Evolutionary conservation across 2,797 vertebrate genomes (phyloP), one percentile per base, ranked within the genome.

Genomic region (Myiotriccus ornatus): DNA sequence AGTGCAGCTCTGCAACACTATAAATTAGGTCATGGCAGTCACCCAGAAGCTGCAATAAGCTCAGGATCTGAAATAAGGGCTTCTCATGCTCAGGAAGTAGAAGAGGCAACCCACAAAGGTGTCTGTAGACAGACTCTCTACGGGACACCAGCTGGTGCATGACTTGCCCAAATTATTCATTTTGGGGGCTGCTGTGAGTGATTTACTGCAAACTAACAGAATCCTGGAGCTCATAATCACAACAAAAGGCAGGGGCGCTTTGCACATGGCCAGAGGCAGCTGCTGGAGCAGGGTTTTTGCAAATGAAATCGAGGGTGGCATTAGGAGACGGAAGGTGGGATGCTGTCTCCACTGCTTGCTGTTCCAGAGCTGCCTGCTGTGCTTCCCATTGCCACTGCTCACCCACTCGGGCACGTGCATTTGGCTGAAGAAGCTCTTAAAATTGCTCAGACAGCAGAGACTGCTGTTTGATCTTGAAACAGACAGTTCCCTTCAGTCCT

Each of bases 51-150:
- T 96, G 95, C 90, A 97, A 96, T 95, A 95, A 92, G 90, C 97
- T 97, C 90, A 70, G 94, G 96, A 97, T 97, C 93, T 92, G 93
- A 95, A 98, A 96, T 86, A 86, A 96, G 91, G 50, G 74, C 70
- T 97, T 93, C 95, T 86, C 92, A 18, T 83, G 96, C 95, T 96
- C 97, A 97, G 97, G 97, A 98, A 98, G 97, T 90, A 87, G 52
- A 97, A 97, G 88, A 71, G 77, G 97, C 96, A 96, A 86, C 92
- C 84, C 94, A 75, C 97, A 93, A 96, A 97, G 95, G 96, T 98
- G 97, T 97, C 96, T 97, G 91, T 35, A 98, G 97, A 96, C 98
- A 97, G 97, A 94, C 90, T 96, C 97, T 97, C 97, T 90, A 94
- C 62, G 6, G 96, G 96, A 96, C 95, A 92, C 87, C 88, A 89